Evolutionary conservation across 2,113 vertebrate genomes (phyloP).

Genomic region (Tragulus kanchil): DNA sequence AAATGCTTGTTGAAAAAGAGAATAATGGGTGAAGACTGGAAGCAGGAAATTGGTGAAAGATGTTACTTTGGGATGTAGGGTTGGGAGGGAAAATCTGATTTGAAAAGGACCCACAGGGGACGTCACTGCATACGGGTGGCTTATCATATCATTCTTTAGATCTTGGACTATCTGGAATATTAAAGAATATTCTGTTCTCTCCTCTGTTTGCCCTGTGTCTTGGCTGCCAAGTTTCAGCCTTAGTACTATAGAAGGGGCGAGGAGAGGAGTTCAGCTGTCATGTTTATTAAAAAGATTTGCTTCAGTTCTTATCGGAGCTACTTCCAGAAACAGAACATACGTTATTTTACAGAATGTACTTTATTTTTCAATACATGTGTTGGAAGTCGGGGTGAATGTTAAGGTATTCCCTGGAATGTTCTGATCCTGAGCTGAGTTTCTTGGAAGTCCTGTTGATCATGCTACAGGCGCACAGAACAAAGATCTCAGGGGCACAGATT

Average conservation of each 20-base stretch:
- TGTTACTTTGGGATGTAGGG: not conserved
- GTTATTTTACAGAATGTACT: not conserved
- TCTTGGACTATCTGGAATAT: not conserved
- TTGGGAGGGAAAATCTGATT: not conserved
- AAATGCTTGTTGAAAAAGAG: not conserved
- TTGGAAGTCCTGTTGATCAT: not conserved
- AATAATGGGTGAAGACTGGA: not conserved
- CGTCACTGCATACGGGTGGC: not conserved
- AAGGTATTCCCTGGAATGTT: conserved; percentile 54
- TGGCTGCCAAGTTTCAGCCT: not conserved
- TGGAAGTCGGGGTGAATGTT: conserved; percentile 15
- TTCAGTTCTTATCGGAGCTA: conserved; percentile 57
- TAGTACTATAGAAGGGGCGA: not conserved
- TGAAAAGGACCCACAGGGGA: not conserved
- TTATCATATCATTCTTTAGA: not conserved
- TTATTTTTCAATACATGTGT: conserved; percentile 28
- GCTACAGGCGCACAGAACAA: not conserved
- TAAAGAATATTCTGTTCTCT: not conserved
- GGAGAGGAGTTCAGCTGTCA: not conserved
- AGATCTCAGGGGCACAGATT: not conserved
- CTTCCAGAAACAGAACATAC: conserved; percentile 52
- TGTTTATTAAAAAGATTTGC: conserved; percentile 36
- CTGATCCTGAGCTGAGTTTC: not conserved
- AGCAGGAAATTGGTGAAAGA: not conserved
- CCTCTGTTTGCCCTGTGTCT: not conserved